These are phyloP conservation scores for Bolborhynchus lineola DNA, from an alignment of 2,113 vertebrate species.

Conservation along the genomic window DNA sequence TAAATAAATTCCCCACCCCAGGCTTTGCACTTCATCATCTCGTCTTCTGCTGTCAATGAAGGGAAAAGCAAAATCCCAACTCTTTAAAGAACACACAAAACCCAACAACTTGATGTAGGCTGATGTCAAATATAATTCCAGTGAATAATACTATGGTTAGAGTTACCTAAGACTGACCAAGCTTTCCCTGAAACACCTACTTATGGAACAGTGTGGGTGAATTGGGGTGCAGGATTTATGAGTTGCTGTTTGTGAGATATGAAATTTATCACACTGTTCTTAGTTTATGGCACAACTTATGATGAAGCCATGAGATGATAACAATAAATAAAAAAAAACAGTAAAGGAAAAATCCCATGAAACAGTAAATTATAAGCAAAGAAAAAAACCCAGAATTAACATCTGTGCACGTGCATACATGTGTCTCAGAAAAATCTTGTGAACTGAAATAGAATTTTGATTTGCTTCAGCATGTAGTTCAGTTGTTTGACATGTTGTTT, in stretches of 20 bases:
- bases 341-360: not conserved
- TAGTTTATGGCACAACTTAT: not conserved
- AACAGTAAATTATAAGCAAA: not conserved
- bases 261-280: too few species aligned
- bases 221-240: not conserved
- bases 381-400: not conserved
- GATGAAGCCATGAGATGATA: not conserved
- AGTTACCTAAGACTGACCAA: not conserved
- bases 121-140: not conserved
- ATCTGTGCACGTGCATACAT: rapidly evolving
- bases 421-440: not conserved
- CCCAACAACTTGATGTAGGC: not conserved
- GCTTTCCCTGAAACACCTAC: not conserved
- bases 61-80: not conserved
- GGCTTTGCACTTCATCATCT: not conserved
- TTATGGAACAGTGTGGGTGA: not conserved
- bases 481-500: not conserved
- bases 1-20: not conserved
- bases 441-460: not conserved
- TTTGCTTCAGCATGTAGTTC: not conserved
- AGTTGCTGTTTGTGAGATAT: too few species aligned
- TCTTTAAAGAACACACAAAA: not conserved
- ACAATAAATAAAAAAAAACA: not conserved
- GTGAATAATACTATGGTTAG: not conserved
- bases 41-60: not conserved